phyloP scores from a whole-genome alignment of 2,888 invertebrate species.

The Spicauda simplicius region DNA sequence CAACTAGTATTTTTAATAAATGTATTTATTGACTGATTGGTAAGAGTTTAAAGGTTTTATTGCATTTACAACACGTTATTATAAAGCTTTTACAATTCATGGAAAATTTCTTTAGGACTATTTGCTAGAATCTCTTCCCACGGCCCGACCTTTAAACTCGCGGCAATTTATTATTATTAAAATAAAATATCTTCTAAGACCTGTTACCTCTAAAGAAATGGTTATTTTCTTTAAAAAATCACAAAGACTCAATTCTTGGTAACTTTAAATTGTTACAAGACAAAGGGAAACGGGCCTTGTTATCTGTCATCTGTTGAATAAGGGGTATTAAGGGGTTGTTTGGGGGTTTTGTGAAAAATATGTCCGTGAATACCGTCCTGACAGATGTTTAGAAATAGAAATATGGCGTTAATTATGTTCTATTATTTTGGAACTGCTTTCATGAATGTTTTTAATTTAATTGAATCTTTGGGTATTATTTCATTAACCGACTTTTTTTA shows the following conservation, averaged over 20 bases:
- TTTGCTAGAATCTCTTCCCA: background rate
- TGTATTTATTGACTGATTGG: too few species aligned
- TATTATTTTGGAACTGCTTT: too few species aligned
- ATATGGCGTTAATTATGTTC: too few species aligned
- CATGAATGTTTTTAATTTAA: too few species aligned
- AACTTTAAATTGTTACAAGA: slow-evolving; percentile 1
- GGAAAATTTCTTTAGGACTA: too few species aligned
- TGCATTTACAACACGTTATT: too few species aligned
- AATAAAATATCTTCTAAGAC: background rate
- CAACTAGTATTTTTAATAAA: too few species aligned
- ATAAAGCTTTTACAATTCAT: too few species aligned
- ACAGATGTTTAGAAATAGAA: background rate
- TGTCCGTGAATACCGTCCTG: background rate
- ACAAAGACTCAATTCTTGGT: background rate
- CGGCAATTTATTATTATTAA: background rate
- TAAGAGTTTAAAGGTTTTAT: too few species aligned
- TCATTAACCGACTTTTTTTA: too few species aligned
- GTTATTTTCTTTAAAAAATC: background rate
- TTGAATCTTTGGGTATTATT: too few species aligned
- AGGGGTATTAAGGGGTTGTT: background rate
- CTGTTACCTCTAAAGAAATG: background rate
- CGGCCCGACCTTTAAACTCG: background rate
- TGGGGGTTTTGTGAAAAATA: background rate
- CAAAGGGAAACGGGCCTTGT: background rate
- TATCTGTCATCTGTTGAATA: background rate